phyloP scores from a whole-genome alignment of 2,797 vertebrate genomes.

The Emys orbicularis region DNA sequence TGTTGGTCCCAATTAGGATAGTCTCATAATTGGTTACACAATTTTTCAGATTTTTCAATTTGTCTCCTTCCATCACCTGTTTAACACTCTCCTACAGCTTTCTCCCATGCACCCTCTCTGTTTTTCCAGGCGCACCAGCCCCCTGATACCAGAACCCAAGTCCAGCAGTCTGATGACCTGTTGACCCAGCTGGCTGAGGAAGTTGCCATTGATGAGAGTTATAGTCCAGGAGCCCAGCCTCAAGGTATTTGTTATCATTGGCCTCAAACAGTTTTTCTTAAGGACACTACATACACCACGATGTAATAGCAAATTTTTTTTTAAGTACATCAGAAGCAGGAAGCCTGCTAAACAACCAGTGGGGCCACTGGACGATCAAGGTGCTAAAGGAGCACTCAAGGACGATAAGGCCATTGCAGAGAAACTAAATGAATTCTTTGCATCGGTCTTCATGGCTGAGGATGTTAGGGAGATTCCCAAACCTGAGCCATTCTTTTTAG shows the following conservation, averaged over 20 bases:
- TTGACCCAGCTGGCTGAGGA: constrained; percentile 92
- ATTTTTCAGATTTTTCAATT: background rate
- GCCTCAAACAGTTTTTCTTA: background rate
- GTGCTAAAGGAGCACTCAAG: no score
- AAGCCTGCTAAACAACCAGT: no score
- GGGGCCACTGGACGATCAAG: no score
- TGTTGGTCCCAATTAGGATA: background rate
- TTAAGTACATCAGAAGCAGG: no score
- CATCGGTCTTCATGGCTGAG: no score
- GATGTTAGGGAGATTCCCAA: no score
- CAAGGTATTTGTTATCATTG: constrained; percentile 73
- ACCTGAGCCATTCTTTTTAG: no score
- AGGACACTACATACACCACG: background rate
- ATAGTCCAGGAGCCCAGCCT: constrained; percentile 71
- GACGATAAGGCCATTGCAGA: no score
- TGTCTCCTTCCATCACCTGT: background rate
- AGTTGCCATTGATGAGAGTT: constrained; percentile 87
- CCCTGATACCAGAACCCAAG: constrained; percentile 87
- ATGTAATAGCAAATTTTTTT: no score
- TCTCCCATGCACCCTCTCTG: background rate
- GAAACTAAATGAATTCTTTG: no score
- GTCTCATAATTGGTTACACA: background rate
- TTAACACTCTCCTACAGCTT: background rate
- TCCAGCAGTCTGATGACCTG: constrained; percentile 90
- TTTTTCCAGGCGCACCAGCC: constrained; percentile 84